A percentile compares a stretch with the other conserved stretches of the same genome.
Evolutionary conservation across 1,140 invertebrate genomes (phyloP).

Genomic region (Heliconius melpomene): DNA sequence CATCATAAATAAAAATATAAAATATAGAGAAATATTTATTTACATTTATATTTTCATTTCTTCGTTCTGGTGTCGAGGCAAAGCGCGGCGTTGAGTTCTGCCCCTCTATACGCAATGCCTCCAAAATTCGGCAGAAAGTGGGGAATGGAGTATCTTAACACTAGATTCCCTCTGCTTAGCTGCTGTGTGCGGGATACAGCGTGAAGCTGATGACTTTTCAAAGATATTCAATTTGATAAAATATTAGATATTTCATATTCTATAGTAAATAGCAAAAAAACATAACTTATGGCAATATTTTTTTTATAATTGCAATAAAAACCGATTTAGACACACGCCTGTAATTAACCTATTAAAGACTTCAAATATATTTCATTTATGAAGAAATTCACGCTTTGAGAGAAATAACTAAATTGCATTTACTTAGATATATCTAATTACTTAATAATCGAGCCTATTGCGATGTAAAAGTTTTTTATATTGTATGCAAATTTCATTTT

Average conservation of each 20-base stretch:
- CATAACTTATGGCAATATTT: background rate
- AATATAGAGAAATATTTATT: too few species aligned
- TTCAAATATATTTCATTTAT: background rate
- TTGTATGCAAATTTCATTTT: conserved; percentile 34
- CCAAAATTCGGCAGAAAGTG: too few species aligned
- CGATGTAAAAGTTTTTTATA: conserved; percentile 26
- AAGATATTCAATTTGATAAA: too few species aligned
- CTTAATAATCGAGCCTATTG: conserved; percentile 1
- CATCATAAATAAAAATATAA: too few species aligned
- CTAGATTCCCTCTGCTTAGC: too few species aligned
- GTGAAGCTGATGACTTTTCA: too few species aligned
- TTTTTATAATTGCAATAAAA: background rate
- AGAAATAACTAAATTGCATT: background rate
- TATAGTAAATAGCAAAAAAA: background rate
- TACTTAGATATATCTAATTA: conserved; percentile 8
- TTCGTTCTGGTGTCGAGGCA: too few species aligned
- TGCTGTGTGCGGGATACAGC: too few species aligned
- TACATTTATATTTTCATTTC: too few species aligned
- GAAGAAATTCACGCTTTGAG: background rate
- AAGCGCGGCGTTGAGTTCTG: too few species aligned
- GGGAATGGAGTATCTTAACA: too few species aligned
- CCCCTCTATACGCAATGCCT: too few species aligned
- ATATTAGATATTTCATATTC: background rate
- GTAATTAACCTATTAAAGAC: background rate
- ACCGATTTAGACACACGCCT: background rate